A percentile compares a stretch with the other conserved stretches of the same genome.
These are phyloP conservation scores for Acropternis orthonyx DNA, from an alignment of 2,797 vertebrate species.

Conservation along the genomic window DNA sequence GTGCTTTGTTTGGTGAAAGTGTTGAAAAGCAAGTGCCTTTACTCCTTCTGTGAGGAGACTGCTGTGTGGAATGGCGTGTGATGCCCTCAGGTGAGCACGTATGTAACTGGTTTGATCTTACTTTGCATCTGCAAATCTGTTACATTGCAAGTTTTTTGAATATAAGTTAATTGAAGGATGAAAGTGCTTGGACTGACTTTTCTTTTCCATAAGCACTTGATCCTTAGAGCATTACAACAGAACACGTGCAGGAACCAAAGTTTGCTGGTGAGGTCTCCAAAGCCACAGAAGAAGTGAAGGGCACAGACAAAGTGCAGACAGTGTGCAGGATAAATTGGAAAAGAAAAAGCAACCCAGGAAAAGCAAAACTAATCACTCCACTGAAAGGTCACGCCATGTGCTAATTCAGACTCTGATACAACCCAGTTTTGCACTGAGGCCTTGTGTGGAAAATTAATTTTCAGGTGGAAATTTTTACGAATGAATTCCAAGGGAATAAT, in stretches of 20 bases:
- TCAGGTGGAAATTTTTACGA: neutral
- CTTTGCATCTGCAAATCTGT: neutral
- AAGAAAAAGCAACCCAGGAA: neutral
- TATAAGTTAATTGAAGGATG: neutral
- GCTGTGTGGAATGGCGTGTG: neutral
- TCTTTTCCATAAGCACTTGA: neutral
- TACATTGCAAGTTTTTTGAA: neutral
- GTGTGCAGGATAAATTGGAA: neutral
- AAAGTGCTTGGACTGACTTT: neutral
- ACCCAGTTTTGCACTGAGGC: neutral
- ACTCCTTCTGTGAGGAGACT: neutral
- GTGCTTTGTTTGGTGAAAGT: neutral
- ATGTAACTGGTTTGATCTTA: neutral
- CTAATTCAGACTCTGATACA: no score
- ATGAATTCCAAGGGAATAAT: neutral
- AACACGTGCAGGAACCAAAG: neutral
- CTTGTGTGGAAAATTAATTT: neutral
- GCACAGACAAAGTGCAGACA: neutral
- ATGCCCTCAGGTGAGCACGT: neutral
- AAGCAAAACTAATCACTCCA: fast-evolving
- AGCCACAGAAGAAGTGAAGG: neutral
- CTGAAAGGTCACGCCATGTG: neutral
- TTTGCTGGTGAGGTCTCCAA: neutral
- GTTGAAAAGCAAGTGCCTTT: neutral
- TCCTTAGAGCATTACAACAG: neutral